Conservation (phyloP, 2,888 invertebrate species). For the Fissipunctia ypsillon region DNA sequence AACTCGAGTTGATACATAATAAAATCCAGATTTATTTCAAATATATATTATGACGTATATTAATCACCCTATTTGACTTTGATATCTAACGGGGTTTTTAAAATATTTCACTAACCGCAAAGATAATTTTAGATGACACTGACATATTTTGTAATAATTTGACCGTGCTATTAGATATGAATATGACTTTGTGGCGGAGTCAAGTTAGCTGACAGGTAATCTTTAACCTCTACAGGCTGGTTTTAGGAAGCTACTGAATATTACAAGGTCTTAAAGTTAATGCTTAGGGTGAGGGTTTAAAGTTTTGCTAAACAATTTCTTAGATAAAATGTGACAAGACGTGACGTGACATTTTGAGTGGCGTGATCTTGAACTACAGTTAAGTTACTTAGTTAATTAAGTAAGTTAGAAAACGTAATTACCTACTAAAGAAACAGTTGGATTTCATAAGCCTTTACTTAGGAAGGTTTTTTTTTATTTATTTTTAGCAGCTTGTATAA, state of each 20-base stretch:
- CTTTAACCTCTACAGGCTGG: not conserved
- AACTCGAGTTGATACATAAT: not conserved
- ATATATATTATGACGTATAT: not conserved
- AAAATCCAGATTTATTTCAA: not conserved
- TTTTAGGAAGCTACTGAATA: slow-evolving; percentile 9
- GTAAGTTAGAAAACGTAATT: slow-evolving; percentile 13
- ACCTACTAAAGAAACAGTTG: not conserved
- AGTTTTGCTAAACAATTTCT: slow-evolving; percentile 15
- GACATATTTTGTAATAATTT: no score
- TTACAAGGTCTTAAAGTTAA: not conserved
- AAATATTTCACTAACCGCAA: no score
- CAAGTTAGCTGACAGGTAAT: no score
- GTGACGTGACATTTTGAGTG: slow-evolving; percentile 23
- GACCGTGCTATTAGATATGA: no score
- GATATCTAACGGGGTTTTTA: not conserved
- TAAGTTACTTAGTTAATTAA: not conserved
- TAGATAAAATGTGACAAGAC: not conserved
- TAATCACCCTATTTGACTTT: no score
- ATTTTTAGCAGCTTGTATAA: not conserved
- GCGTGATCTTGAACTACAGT: slow-evolving; percentile 23
- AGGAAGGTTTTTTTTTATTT: not conserved
- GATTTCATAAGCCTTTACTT: not conserved
- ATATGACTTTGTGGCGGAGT: no score
- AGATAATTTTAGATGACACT: no score
- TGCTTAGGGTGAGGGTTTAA: not conserved